A percentile compares a stretch with the other conserved stretches of the same genome.
These are phyloP conservation scores for Rambutsinella grinnellia DNA, from an alignment of 2,888 invertebrate genomes.

Conservation along the genomic window DNA sequence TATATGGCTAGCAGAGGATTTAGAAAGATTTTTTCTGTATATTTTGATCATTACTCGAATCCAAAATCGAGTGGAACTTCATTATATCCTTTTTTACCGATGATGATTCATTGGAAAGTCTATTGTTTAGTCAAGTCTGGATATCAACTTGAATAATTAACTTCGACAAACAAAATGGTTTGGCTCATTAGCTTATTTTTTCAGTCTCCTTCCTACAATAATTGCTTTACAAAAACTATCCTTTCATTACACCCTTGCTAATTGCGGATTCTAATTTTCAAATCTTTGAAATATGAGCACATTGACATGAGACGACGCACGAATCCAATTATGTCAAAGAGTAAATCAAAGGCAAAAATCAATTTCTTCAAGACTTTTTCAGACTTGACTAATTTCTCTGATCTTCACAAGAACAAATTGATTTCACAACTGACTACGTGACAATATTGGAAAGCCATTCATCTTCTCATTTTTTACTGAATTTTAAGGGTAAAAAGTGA, in stretches of 20 bases:
- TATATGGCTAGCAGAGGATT: background rate
- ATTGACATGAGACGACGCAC: slow-evolving; percentile 25
- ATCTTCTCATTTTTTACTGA: background rate
- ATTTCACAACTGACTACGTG: slow-evolving; percentile 20
- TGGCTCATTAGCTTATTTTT: background rate
- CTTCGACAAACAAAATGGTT: background rate
- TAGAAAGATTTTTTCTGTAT: background rate
- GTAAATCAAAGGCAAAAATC: background rate
- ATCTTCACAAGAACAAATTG: background rate
- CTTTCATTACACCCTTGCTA: background rate
- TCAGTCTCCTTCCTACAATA: background rate
- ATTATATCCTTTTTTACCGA: background rate
- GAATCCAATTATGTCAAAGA: background rate
- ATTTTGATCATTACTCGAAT: background rate
- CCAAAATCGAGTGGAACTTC: background rate
- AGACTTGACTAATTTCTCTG: background rate
- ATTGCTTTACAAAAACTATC: slow-evolving; percentile 13
- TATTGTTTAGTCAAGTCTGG: background rate
- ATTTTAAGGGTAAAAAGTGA: background rate
- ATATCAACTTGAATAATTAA: background rate
- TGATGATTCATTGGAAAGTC: background rate
- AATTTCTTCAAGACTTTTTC: background rate
- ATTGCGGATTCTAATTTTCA: background rate
- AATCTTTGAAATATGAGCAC: slow-evolving; percentile 29
- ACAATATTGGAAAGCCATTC: slow-evolving; percentile 19